phyloP scores from a whole-genome alignment of 2,113 vertebrate species.

The Psephotus haematonotus region DNA sequence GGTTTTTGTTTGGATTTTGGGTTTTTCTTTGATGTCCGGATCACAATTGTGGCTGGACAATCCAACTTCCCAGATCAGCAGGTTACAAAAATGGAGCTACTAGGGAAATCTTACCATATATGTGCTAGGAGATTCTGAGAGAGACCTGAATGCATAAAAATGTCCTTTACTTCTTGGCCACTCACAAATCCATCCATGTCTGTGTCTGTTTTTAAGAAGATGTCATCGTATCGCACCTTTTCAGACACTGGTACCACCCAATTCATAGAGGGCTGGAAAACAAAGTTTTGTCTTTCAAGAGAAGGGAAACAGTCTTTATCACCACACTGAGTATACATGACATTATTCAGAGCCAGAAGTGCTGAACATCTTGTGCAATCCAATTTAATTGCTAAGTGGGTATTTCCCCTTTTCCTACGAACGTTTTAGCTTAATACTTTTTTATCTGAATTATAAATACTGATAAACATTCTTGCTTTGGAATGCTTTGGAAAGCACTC shows the following conservation, averaged over 20 bases:
- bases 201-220: conserved; percentile 93
- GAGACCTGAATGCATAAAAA: conserved; percentile 97
- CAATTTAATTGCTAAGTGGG: background rate
- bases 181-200: conserved; percentile 96
- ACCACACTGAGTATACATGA: accelerated
- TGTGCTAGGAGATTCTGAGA: conserved; percentile 92
- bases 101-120: conserved; percentile 84
- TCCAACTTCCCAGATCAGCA: background rate
- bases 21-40: background rate
- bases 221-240: conserved; percentile 90
- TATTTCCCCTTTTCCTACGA: background rate
- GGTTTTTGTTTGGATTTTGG: background rate
- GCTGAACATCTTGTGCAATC: background rate
- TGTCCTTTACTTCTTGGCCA: conserved; percentile 95
- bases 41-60: background rate
- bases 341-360: background rate
- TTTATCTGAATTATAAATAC: background rate
- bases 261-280: conserved; percentile 79
- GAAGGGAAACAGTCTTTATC: background rate
- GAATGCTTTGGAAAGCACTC: background rate
- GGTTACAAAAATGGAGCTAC: background rate
- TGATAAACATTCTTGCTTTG: background rate
- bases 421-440: background rate
- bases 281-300: background rate
- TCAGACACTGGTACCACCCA: conserved; percentile 93